Base-by-base conservation (phyloP, 2,113 vertebrate species). In the Seriola rivoliana region DNA sequence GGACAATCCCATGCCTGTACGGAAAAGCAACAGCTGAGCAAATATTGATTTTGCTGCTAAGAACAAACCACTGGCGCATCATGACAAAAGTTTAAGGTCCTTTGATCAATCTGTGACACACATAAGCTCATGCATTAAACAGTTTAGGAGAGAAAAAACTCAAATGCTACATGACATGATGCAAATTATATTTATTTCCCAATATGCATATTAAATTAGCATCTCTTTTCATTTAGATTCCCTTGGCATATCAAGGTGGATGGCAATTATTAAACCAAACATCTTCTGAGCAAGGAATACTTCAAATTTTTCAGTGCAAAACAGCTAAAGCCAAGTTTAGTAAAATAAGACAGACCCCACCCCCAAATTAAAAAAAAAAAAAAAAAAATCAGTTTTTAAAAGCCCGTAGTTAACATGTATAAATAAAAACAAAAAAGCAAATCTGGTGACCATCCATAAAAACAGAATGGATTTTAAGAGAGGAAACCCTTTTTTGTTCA, bases 301-400 rank as follows among this genome's bases (percentile, higher is more conserved):
- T 55, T 82, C 38, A 75, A 84, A 90, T 68, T 63, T 86, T 88
- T 92, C 84, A 93, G 91, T 94, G 89, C 93, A 94, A 94, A 94
- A 88, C 80, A 83, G 89, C 87, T 87, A 91, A 92, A 93, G 86
- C 85, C 62, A 80, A 78, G 85, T 91, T 90, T 92, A 89, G 86
- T 82, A 72, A 83, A 75, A 72, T 73, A 82, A 83, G 8, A 87
- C 16, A 58, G 5, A 71, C 46, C 9, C 19, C 66, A 57, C 11
- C 65, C 57, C 50, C 42, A 0, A 62, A 38, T 83, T 74, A 50
- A 73, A 57, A 65, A 76, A 80, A 82, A 77, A 48, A 50, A 73
- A 57, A 65, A 73, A 80, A 60, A 38, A 60, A 62, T 4, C 4
- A 9, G 25, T 57, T 50, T 71, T 46, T 64, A 87, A 92, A 93